Base-by-base conservation (phyloP, 2,888 invertebrate species). In the Drosophila diplacantha region DNA sequence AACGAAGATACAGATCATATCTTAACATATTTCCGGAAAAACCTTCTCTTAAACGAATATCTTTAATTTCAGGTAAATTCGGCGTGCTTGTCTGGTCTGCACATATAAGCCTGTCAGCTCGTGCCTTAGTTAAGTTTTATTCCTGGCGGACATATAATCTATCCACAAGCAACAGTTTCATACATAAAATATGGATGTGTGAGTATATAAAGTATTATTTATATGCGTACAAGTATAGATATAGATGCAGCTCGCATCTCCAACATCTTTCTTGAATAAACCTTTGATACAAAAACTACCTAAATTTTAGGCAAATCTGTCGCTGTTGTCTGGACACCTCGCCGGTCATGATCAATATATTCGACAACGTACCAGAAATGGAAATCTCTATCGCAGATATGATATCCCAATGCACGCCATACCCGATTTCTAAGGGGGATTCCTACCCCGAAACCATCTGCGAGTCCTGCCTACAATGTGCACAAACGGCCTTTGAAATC, bases 291-390 rank as follows among this genome's bases (percentile, higher is more conserved):
- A 2, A 6, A 11, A 11, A 16, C 16, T 2, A 3, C 1, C 3
- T 16, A 3, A 0, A 26, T 26, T 26, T 6, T 26, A 43, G 43
- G 11, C 11, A 3, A 43, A 16, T 43, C 24, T 43, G 43, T 43
- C 43, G 43, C 43, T 9, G 24, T 3, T 43, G 43, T 11, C 43
- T 24, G 16, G 43, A 11, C 16, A 26, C 11, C 16, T 16, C 24
- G 24, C 43, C 24, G 16, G 26, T 26, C 24, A 43, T 43, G 43
- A 3, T 43, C 43, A 43, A 43, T 26, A 16, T 43, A 26, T 43
- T 43, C 24, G 43, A 43, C 16, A 16, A 43, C 16, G 43, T 11
- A 6, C 43, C 43, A 3, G 16, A 11, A 2, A 16, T 26, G 12
- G 11, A 16, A 11, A 26, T 43, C 24, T 26, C 16, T 5, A 43